phyloP scores from a whole-genome alignment of 2,888 invertebrate species.

The Drosophila seclusa region DNA sequence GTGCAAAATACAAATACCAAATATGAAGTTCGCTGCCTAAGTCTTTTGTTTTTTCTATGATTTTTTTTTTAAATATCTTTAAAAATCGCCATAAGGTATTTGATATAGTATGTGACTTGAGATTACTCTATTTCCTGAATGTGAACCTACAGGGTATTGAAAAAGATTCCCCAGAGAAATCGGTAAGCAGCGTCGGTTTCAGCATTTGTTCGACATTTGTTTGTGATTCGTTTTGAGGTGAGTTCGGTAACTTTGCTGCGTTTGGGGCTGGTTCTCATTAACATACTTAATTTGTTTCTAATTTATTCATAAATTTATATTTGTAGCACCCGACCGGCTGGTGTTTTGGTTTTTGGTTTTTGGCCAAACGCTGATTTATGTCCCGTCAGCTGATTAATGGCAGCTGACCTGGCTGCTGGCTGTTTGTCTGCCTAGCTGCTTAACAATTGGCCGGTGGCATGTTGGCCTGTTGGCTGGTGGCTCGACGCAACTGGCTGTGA shows the following conservation, averaged over 20 bases:
- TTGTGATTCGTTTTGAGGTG: slow-evolving; percentile 32
- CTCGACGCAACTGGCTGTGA: slow-evolving; percentile 21
- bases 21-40: slow-evolving; percentile 69
- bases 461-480: background rate
- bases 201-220: slow-evolving; percentile 39
- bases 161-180: slow-evolving; percentile 51
- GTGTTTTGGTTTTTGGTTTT: slow-evolving; percentile 35
- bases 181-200: slow-evolving; percentile 34
- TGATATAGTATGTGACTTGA: background rate
- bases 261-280: slow-evolving; percentile 59
- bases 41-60: slow-evolving; percentile 56
- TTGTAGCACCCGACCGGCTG: slow-evolving; percentile 69
- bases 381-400: slow-evolving; percentile 70
- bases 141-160: slow-evolving; percentile 1
- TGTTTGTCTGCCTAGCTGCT: background rate
- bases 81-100: background rate
- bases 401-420: slow-evolving; percentile 46
- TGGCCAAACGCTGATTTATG: slow-evolving; percentile 70
- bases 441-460: slow-evolving; percentile 1
- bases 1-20: background rate
- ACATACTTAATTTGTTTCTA: slow-evolving; percentile 80
- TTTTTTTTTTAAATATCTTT: background rate
- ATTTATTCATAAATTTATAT: slow-evolving; percentile 80
- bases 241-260: slow-evolving; percentile 30
- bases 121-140: background rate